Conservation (phyloP, 2,797 vertebrate species). For the Huso huso region DNA sequence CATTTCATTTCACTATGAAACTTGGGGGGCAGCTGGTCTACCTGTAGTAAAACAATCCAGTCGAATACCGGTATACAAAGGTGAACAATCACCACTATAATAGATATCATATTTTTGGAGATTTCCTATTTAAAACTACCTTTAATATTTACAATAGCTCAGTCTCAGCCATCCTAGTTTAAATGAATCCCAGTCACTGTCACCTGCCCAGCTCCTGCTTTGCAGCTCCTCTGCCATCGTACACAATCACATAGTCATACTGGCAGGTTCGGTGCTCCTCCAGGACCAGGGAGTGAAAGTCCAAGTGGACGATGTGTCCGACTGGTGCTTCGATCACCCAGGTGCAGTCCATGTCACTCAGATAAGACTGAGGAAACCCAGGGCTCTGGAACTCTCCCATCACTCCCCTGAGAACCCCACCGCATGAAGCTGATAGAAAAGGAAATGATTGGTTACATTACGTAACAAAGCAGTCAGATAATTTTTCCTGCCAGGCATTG, state of each 20-base stretch:
- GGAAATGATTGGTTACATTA: background rate
- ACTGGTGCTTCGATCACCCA: constrained; percentile 24
- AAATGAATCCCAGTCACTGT: background rate
- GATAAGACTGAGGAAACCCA: constrained; percentile 29
- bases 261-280: constrained; percentile 27
- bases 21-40: too few species aligned
- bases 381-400: constrained; percentile 27
- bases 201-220: constrained; percentile 24
- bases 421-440: constrained; percentile 24
- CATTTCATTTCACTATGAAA: too few species aligned
- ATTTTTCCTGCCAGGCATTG: too few species aligned
- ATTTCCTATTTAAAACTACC: too few species aligned
- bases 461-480: too few species aligned
- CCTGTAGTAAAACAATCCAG: too few species aligned
- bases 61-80: too few species aligned
- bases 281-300: constrained; percentile 21
- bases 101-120: too few species aligned
- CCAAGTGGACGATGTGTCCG: constrained; percentile 19
- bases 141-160: too few species aligned
- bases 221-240: constrained; percentile 20
- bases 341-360: constrained; percentile 28
- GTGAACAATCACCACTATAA: too few species aligned
- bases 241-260: constrained; percentile 26
- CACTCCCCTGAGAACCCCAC: constrained; percentile 14
- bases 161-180: too few species aligned